These are phyloP conservation scores for Pomacea canaliculata DNA, from an alignment of 2,888 invertebrate species.

Conservation along the genomic window DNA sequence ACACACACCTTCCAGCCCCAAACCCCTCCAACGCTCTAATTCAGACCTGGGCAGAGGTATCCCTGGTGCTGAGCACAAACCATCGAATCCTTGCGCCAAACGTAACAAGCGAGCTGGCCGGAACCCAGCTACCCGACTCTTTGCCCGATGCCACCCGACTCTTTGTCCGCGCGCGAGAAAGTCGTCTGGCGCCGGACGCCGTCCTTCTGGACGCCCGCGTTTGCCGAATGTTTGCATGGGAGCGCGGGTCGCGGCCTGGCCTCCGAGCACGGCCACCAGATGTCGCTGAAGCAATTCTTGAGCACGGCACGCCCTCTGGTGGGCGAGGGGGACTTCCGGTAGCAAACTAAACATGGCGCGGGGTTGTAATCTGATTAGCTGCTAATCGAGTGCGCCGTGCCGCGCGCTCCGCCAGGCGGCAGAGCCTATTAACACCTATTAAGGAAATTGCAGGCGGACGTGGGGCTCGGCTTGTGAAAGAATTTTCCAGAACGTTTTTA, in stretches of 20 bases:
- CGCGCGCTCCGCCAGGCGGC: constrained; percentile 16
- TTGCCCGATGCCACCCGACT: too few relatives aligned
- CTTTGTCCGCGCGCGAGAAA: too few relatives aligned
- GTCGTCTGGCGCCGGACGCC: too few relatives aligned
- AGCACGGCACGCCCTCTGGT: constrained; percentile 26
- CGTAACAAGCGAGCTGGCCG: not conserved
- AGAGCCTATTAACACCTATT: constrained; percentile 30
- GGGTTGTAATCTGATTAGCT: constrained; percentile 27
- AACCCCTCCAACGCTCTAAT: not conserved
- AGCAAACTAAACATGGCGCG: constrained; percentile 23
- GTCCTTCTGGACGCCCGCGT: constrained; percentile 11
- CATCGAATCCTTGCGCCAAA: too few relatives aligned
- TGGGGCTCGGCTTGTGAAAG: not conserved
- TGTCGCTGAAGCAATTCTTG: constrained; percentile 22
- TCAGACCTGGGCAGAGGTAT: too few relatives aligned
- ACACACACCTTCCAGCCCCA: not conserved
- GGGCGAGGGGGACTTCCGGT: constrained; percentile 27
- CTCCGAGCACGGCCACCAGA: constrained; percentile 22
- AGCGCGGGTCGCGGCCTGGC: not conserved
- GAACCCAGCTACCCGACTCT: not conserved
- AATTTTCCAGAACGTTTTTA: not conserved
- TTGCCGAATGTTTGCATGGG: constrained; percentile 14
- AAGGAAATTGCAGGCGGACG: constrained; percentile 22
- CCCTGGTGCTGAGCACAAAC: too few relatives aligned
- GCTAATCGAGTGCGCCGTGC: constrained; percentile 17